phyloP scores from a whole-genome alignment of 35 echinoderm and acorn worm species.

The Eucidaris tribuloides region DNA sequence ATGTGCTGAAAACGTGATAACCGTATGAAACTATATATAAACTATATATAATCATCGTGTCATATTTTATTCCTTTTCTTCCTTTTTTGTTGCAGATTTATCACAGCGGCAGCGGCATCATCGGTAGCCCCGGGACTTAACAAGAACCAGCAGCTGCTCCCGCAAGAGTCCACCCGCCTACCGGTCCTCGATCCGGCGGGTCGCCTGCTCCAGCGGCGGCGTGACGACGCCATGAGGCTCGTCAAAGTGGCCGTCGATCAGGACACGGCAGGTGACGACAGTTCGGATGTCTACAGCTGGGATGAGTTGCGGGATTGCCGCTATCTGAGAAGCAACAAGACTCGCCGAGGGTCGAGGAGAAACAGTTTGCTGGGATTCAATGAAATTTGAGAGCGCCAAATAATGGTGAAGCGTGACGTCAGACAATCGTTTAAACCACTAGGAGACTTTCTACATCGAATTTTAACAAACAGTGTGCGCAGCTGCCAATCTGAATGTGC shows the following conservation, averaged over 20 bases:
- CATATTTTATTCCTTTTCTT: neutral
- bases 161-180: neutral
- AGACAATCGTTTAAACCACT: too few relatives aligned
- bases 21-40: too few relatives aligned
- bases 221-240: constrained; percentile 9
- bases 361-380: constrained; percentile 13
- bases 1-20: too few relatives aligned
- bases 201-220: constrained; percentile 2
- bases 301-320: constrained; percentile 20
- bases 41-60: too few relatives aligned
- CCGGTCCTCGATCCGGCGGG: constrained; percentile 1
- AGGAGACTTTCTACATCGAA: too few relatives aligned
- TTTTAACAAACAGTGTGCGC: too few relatives aligned
- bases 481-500: too few relatives aligned
- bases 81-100: neutral
- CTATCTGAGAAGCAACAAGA: neutral
- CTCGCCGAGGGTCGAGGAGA: neutral
- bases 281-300: constrained; percentile 15
- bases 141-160: constrained; percentile 4
- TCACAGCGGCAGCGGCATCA: neutral
- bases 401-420: too few relatives aligned
- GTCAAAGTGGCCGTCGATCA: constrained; percentile 1
- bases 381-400: too few relatives aligned
- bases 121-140: neutral
- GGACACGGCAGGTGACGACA: neutral